phyloP scores from a whole-genome alignment of 1,140 invertebrate genomes.

The Drosophila navojoa region DNA sequence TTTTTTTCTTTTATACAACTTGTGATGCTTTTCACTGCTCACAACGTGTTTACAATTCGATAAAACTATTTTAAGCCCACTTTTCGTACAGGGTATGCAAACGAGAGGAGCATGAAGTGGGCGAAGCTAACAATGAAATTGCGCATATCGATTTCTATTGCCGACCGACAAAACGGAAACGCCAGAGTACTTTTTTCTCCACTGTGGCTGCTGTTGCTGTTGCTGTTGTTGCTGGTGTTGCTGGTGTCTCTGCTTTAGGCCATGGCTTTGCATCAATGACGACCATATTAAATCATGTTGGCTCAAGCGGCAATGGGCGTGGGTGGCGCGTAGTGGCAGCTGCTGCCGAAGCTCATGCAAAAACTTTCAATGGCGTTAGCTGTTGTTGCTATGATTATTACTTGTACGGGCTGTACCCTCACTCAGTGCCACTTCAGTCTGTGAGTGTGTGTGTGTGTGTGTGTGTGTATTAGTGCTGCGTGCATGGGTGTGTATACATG shows the following conservation, averaged over 20 bases:
- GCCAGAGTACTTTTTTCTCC: constrained; percentile 24
- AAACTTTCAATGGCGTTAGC: constrained; percentile 68
- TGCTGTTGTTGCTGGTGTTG: constrained; percentile 6
- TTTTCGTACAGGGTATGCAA: not conserved
- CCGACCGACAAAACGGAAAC: constrained; percentile 43
- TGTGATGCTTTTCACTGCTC: no score
- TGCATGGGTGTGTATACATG: constrained; percentile 6
- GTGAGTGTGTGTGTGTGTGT: constrained; percentile 1
- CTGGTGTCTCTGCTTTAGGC: constrained; percentile 12
- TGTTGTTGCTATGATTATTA: constrained; percentile 46
- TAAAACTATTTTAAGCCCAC: not conserved
- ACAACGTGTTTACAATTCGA: no score
- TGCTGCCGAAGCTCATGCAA: constrained; percentile 44
- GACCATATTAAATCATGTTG: constrained; percentile 63
- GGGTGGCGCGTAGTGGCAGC: not conserved
- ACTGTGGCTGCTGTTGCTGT: constrained; percentile 1
- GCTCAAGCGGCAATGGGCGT: not conserved
- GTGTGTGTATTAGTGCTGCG: not conserved
- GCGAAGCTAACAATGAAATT: constrained; percentile 21
- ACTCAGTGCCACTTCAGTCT: constrained; percentile 51
- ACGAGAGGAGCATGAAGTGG: not conserved
- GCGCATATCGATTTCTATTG: constrained; percentile 65
- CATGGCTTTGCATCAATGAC: constrained; percentile 45
- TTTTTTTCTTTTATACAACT: no score
- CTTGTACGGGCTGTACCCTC: constrained; percentile 30